A percentile compares a stretch with the other conserved stretches of the same genome.
Evolutionary conservation across 2,888 invertebrate species (phyloP).

Genomic region (Drosophila putrida): DNA sequence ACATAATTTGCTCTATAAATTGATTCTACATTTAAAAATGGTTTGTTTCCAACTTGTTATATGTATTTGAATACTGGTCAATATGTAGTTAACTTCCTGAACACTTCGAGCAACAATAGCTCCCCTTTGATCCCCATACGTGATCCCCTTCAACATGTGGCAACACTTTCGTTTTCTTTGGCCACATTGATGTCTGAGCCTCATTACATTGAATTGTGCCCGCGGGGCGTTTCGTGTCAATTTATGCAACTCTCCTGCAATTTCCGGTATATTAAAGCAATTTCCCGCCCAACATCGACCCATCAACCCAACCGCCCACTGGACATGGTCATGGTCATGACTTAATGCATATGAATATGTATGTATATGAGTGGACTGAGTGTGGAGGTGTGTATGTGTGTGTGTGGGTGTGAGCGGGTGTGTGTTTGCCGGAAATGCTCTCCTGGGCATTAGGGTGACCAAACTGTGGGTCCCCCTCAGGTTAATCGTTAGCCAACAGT

Average conservation of each 20-base stretch:
- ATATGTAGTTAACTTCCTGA: background rate
- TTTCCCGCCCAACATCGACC: conserved; percentile 65
- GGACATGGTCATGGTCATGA: conserved; percentile 48
- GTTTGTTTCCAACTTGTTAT: no score
- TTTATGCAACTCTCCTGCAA: conserved; percentile 82
- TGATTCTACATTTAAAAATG: no score
- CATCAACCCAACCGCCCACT: conserved; percentile 25
- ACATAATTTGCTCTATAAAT: no score
- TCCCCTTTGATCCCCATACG: background rate
- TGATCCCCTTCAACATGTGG: background rate
- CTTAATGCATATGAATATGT: conserved; percentile 71
- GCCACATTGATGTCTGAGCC: conserved; percentile 33
- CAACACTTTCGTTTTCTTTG: conserved; percentile 54
- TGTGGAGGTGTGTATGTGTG: conserved; percentile 29
- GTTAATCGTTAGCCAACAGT: conserved; percentile 16
- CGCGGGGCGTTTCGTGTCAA: conserved; percentile 83
- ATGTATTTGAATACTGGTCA: background rate
- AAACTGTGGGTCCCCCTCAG: conserved; percentile 21
- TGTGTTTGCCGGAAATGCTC: conserved; percentile 63
- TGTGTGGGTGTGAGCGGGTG: conserved; percentile 28
- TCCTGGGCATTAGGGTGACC: conserved; percentile 56
- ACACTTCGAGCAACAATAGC: no score
- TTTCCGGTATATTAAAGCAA: conserved; percentile 82
- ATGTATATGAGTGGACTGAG: conserved; percentile 22
- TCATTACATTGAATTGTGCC: conserved; percentile 78